Evolutionary conservation across 1,140 invertebrate species (phyloP).

Genomic region (Drosophila mayri): DNA sequence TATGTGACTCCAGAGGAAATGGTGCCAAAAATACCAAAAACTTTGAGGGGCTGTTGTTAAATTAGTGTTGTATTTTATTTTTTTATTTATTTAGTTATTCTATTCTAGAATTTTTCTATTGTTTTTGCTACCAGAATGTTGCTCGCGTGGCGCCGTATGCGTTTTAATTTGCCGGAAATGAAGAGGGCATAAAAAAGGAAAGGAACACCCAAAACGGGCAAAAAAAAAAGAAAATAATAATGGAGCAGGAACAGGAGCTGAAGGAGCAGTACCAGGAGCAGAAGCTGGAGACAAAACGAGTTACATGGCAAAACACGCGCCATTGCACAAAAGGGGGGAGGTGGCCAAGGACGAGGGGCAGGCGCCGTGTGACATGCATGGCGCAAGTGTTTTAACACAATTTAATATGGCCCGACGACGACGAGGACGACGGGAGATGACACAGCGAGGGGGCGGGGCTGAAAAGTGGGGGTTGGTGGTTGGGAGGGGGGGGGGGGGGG

Average conservation of each 20-base stretch:
- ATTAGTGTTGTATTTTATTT: conserved; percentile 38
- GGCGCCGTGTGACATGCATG: conserved; percentile 59
- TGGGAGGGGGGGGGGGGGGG: background rate
- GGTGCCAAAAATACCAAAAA: conserved; percentile 15
- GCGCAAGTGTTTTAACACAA: conserved; percentile 81
- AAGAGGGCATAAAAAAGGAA: conserved; percentile 54
- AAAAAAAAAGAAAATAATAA: conserved; percentile 5
- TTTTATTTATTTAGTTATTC: background rate
- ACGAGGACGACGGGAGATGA: conserved; percentile 51
- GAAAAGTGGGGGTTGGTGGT: no score
- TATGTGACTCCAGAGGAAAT: conserved; percentile 47
- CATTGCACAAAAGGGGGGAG: conserved; percentile 54
- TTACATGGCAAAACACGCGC: conserved; percentile 64
- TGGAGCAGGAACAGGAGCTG: background rate
- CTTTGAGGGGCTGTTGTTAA: background rate
- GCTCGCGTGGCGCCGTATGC: conserved; percentile 34
- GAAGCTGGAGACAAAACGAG: conserved; percentile 48
- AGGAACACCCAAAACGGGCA: conserved; percentile 9
- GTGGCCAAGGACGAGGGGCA: conserved; percentile 6
- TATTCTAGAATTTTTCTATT: background rate
- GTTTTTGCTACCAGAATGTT: conserved; percentile 13
- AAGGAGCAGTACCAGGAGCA: conserved; percentile 6
- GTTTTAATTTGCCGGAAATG: conserved; percentile 76
- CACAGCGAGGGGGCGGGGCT: conserved; percentile 4
- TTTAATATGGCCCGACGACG: conserved; percentile 76